These are phyloP conservation scores for Eupelmus urozonus DNA, from an alignment of 2,888 invertebrate genomes.

Conservation along the genomic window DNA sequence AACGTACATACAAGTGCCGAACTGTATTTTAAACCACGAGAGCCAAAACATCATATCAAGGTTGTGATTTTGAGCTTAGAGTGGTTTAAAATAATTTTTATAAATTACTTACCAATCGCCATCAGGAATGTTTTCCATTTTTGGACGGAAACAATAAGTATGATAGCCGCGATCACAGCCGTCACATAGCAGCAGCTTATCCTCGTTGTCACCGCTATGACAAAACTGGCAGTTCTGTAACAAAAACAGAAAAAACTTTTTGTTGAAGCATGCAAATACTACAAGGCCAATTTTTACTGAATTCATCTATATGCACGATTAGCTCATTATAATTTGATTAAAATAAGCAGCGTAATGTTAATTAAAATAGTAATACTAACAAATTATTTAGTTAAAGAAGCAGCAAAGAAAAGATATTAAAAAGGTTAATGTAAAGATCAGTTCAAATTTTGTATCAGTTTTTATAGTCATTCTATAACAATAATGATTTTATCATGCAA, in stretches of 20 bases:
- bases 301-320: constrained; percentile 3
- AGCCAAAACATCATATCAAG: too few species aligned
- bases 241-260: constrained; percentile 59
- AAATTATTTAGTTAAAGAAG: not conserved
- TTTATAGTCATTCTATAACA: constrained; percentile 1
- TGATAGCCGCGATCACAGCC: constrained; percentile 99
- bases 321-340: not conserved
- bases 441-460: not conserved
- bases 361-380: not conserved
- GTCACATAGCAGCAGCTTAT: constrained; percentile 95
- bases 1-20: too few species aligned
- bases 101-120: constrained; percentile 91
- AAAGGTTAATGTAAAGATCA: not conserved
- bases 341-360: constrained; percentile 25
- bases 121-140: constrained; percentile 97
- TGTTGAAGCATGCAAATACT: constrained; percentile 27
- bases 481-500: constrained; percentile 37
- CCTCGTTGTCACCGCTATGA: constrained; percentile 96
- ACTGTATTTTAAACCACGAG: too few species aligned
- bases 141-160: constrained; percentile 98
- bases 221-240: constrained; percentile 97
- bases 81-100: not conserved
- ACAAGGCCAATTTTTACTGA: constrained; percentile 16
- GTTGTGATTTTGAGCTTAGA: not conserved
- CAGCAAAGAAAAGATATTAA: constrained; percentile 18